phyloP scores from a whole-genome alignment of 2,113 vertebrate genomes.

The Elanoides forficatus region DNA sequence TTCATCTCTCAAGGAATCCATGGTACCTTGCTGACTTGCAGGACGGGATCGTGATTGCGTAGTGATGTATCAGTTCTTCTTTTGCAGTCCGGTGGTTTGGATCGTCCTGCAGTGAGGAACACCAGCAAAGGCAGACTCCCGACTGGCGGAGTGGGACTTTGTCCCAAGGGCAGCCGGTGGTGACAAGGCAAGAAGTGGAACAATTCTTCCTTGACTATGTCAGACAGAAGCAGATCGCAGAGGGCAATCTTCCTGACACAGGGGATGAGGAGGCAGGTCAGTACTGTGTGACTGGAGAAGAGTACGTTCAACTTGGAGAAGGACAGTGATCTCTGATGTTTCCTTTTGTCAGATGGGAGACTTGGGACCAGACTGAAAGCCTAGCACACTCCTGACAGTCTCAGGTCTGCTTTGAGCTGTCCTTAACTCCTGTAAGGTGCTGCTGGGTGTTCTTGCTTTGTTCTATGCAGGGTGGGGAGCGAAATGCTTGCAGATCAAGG shows the following conservation, averaged over 20 bases:
- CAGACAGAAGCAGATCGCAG: conserved; percentile 82
- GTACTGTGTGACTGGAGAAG: neutral
- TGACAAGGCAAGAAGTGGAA: conserved; percentile 57
- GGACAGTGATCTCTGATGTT: neutral
- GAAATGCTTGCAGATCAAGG: neutral
- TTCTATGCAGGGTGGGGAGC: neutral
- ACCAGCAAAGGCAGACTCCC: neutral
- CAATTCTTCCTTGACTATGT: conserved; percentile 81
- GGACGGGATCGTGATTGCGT: neutral
- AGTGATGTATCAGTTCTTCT: neutral
- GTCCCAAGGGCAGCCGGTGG: neutral
- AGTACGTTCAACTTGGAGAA: neutral
- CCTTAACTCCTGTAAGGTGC: neutral
- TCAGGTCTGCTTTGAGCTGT: conserved; percentile 8
- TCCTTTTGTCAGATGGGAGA: neutral
- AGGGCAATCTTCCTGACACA: conserved; percentile 74
- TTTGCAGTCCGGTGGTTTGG: conserved; percentile 81
- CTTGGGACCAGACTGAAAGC: neutral
- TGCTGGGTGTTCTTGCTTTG: neutral
- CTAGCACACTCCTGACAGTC: neutral
- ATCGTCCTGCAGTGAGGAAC: neutral
- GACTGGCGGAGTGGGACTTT: neutral
- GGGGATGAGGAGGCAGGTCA: conserved; percentile 67
- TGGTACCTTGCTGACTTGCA: neutral
- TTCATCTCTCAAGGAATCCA: neutral